phyloP scores from a whole-genome alignment of 2,888 invertebrate genomes.

The Tachina grossa region DNA sequence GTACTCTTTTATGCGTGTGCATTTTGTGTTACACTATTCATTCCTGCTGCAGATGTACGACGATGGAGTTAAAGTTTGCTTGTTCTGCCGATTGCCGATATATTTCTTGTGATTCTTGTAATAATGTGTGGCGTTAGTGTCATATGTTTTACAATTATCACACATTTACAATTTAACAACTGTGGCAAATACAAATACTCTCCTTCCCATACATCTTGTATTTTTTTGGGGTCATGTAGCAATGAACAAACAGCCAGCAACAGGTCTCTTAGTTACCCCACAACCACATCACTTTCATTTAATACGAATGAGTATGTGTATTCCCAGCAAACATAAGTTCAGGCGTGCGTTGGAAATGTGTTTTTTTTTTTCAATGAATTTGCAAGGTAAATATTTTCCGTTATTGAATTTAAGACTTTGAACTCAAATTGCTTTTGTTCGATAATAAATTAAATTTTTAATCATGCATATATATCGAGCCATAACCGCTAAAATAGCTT shows the following conservation, averaged over 20 bases:
- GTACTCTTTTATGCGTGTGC: slow-evolving; percentile 30
- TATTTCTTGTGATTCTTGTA: slow-evolving; percentile 39
- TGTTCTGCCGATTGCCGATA: slow-evolving; percentile 21
- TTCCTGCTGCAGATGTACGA: slow-evolving; percentile 33
- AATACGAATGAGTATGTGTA: neutral
- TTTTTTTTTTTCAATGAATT: too few species aligned
- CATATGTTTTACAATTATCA: slow-evolving; percentile 63
- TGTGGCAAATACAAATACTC: slow-evolving; percentile 39
- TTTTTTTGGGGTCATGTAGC: slow-evolving; percentile 65
- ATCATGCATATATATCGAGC: too few species aligned
- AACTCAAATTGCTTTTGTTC: too few species aligned
- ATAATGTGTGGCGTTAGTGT: slow-evolving; percentile 70
- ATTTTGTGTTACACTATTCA: neutral
- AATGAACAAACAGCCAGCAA: slow-evolving; percentile 48
- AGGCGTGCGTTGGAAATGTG: neutral
- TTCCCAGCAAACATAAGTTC: neutral
- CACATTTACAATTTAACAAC: slow-evolving; percentile 59
- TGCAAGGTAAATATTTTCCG: too few species aligned
- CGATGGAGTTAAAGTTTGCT: neutral
- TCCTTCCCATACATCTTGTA: slow-evolving; percentile 13
- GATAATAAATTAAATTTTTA: too few species aligned
- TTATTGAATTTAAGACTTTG: too few species aligned
- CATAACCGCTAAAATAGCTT: too few species aligned
- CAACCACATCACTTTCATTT: slow-evolving; percentile 30
- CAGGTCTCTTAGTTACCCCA: slow-evolving; percentile 63